Evolutionary conservation across 2,113 vertebrate genomes (phyloP).

Genomic region (Tychaedon coryphoeus): DNA sequence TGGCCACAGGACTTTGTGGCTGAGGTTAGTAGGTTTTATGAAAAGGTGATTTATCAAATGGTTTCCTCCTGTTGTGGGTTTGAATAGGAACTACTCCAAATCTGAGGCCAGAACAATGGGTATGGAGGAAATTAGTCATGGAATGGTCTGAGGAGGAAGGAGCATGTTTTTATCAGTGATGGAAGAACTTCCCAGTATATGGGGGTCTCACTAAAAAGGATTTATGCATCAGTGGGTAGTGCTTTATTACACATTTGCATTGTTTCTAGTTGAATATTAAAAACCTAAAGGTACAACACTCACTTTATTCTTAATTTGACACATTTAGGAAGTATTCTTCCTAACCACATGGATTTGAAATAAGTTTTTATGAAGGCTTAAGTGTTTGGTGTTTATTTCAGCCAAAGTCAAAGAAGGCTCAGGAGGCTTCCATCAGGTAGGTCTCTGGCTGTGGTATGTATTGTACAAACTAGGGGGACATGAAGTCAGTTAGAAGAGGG

Average conservation of each 20-base stretch:
- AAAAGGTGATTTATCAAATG: slow-evolving; percentile 28
- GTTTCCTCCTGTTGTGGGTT: slow-evolving; percentile 45
- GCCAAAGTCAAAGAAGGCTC: neutral
- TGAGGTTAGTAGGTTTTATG: neutral
- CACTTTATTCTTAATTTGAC: neutral
- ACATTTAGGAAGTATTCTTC: neutral
- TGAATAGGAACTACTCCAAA: slow-evolving; percentile 34
- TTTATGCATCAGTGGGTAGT: neutral
- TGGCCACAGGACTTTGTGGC: neutral
- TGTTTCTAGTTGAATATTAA: neutral
- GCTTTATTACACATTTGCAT: neutral
- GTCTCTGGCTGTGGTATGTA: neutral
- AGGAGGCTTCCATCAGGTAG: neutral
- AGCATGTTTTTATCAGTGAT: slow-evolving; percentile 28
- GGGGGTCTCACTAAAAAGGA: neutral
- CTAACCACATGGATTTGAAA: neutral
- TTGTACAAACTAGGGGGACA: neutral
- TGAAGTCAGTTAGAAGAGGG: neutral
- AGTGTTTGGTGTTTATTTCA: neutral
- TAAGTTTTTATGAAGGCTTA: neutral
- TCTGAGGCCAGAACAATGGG: slow-evolving; percentile 55
- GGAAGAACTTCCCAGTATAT: slow-evolving; percentile 17
- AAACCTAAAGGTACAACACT: neutral
- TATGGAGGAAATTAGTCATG: slow-evolving; percentile 55
- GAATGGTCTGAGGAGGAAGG: slow-evolving; percentile 36